A percentile compares a stretch with the other conserved stretches of the same genome.
Conservation (phyloP, 2,797 vertebrate genomes). For the Thamnophis elegans region DNA sequence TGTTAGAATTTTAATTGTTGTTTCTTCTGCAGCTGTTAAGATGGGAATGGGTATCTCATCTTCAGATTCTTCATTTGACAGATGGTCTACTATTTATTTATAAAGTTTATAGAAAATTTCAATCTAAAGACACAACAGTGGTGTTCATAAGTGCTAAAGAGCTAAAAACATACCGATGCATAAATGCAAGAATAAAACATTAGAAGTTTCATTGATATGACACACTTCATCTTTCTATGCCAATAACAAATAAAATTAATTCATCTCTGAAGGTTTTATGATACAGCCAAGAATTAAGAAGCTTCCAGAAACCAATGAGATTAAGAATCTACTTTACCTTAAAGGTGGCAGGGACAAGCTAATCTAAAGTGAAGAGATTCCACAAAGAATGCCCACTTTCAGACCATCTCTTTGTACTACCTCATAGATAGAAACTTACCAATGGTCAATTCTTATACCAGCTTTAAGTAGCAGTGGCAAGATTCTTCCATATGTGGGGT, state of each 20-base stretch:
- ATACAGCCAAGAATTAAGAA: not conserved
- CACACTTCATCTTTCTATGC: not conserved
- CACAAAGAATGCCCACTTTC: not conserved
- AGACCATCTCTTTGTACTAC: not conserved
- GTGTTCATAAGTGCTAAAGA: not conserved
- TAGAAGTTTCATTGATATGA: not conserved
- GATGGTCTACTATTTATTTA: not conserved
- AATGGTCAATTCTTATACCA: not conserved
- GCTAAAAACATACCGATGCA: not conserved
- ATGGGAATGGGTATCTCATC: not conserved
- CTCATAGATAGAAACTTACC: not conserved
- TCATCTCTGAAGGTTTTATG: not conserved
- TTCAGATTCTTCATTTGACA: not conserved
- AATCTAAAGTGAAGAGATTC: not conserved
- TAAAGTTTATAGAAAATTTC: not conserved
- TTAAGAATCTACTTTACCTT: not conserved
- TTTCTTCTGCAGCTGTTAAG: not conserved
- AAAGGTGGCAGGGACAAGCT: not conserved
- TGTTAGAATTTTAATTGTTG: not conserved
- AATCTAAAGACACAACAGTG: not conserved
- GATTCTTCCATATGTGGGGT: not conserved
- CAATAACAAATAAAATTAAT: not conserved
- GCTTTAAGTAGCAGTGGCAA: not conserved
- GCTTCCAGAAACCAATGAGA: not conserved
- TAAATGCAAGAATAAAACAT: not conserved